phyloP scores from a whole-genome alignment of 2,113 vertebrate species.

The Embiotoca jacksoni region DNA sequence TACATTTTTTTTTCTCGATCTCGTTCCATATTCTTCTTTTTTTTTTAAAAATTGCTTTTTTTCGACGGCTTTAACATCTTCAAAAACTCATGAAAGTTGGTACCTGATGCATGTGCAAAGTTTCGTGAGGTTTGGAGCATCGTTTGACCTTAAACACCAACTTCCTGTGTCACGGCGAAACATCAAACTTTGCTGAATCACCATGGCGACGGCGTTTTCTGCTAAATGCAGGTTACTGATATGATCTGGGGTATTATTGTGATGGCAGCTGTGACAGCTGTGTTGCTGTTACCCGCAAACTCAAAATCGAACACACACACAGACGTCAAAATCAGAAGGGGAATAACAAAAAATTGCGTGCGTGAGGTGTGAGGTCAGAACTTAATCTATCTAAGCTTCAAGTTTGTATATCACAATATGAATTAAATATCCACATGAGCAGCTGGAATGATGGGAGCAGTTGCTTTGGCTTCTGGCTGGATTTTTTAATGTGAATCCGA shows the following conservation, averaged over 20 bases:
- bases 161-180: too few relatives aligned
- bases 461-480: background rate
- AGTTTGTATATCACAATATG: conserved; percentile 1
- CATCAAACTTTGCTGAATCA: too few relatives aligned
- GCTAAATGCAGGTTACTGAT: background rate
- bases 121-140: too few relatives aligned
- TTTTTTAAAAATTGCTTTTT: too few relatives aligned
- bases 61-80: too few relatives aligned
- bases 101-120: too few relatives aligned
- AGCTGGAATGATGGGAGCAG: background rate
- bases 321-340: background rate
- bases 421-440: background rate
- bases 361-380: background rate
- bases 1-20: too few relatives aligned
- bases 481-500: conserved; percentile 6
- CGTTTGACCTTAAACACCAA: too few relatives aligned
- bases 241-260: background rate
- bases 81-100: too few relatives aligned
- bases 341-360: background rate
- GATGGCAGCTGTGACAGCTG: background rate
- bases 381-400: background rate
- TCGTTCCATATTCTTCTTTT: too few relatives aligned
- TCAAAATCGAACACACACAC: background rate
- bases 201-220: too few relatives aligned
- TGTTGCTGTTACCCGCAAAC: background rate